Evolutionary conservation across 1,140 invertebrate species (phyloP).

Genomic region (Thalassaphorura encarpata): DNA sequence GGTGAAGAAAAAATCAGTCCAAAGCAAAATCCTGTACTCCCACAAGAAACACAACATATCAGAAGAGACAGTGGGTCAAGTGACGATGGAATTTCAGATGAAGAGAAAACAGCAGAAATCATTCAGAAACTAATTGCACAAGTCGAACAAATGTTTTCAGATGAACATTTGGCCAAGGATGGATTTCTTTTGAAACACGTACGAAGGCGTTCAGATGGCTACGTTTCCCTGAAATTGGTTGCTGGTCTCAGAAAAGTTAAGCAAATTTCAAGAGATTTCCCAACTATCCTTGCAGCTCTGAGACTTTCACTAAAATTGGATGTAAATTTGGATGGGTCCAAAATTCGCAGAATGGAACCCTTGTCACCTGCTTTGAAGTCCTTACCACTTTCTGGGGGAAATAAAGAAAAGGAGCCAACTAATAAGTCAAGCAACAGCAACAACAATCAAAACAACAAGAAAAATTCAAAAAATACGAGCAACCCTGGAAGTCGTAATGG

Average conservation of each 20-base stretch:
- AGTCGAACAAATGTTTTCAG: constrained; percentile 89
- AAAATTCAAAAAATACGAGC: constrained; percentile 10
- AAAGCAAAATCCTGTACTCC: too few relatives aligned
- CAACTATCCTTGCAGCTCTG: constrained; percentile 43
- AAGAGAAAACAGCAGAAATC: constrained; percentile 44
- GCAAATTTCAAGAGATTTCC: constrained; percentile 84
- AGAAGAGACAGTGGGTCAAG: too few relatives aligned
- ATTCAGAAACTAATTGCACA: constrained; percentile 66
- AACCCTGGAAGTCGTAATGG: constrained; percentile 15
- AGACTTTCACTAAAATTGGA: constrained; percentile 65
- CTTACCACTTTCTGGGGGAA: constrained; percentile 42
- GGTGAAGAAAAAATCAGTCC: too few relatives aligned
- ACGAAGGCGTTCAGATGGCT: constrained; percentile 85
- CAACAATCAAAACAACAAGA: constrained; percentile 13
- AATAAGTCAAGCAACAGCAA: too few relatives aligned
- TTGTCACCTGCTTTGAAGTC: constrained; percentile 83
- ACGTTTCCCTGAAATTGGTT: constrained; percentile 84
- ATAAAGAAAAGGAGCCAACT: constrained; percentile 16
- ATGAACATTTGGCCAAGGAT: constrained; percentile 87
- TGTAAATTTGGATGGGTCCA: constrained; percentile 82
- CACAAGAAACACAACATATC: too few relatives aligned
- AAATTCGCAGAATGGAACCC: constrained; percentile 72
- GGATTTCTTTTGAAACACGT: constrained; percentile 91
- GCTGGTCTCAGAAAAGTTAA: constrained; percentile 88
- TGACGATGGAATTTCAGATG: too few relatives aligned